Evolutionary conservation across 2,888 invertebrate species (phyloP).

Genomic region (Drymonia ruficornis): DNA sequence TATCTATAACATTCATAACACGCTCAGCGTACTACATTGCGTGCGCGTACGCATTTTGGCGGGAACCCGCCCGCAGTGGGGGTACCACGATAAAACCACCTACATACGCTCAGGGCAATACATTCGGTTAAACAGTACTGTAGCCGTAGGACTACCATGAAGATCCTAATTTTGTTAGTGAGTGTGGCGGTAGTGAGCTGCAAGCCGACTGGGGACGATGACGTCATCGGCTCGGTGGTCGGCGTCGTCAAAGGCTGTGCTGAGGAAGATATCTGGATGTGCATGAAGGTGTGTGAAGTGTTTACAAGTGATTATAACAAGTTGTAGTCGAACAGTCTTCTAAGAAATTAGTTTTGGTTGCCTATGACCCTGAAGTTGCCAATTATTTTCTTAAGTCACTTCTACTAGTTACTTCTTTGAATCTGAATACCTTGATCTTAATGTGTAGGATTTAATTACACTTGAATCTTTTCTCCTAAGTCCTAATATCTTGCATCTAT

Average conservation of each 20-base stretch:
- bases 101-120: conserved; percentile 59
- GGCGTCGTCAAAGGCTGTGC: conserved; percentile 89
- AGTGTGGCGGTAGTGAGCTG: conserved; percentile 76
- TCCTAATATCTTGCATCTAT: no score
- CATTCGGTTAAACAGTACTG: conserved; percentile 70
- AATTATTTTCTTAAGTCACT: background rate
- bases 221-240: conserved; percentile 85
- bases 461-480: no score
- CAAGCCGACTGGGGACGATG: conserved; percentile 82
- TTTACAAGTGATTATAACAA: conserved; percentile 34
- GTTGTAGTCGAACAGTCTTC: background rate
- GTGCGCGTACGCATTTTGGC: conserved; percentile 57
- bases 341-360: background rate
- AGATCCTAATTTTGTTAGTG: conserved; percentile 76
- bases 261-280: conserved; percentile 87
- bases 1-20: conserved; percentile 52
- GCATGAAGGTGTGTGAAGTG: conserved; percentile 88
- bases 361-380: no score
- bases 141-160: conserved; percentile 66
- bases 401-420: background rate
- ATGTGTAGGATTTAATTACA: no score
- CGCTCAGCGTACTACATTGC: conserved; percentile 33
- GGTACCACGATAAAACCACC: conserved; percentile 75
- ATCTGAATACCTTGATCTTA: no score
- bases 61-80: conserved; percentile 59